Evolutionary conservation across 1,140 invertebrate species (phyloP).

Genomic region (Homalodisca vitripennis): DNA sequence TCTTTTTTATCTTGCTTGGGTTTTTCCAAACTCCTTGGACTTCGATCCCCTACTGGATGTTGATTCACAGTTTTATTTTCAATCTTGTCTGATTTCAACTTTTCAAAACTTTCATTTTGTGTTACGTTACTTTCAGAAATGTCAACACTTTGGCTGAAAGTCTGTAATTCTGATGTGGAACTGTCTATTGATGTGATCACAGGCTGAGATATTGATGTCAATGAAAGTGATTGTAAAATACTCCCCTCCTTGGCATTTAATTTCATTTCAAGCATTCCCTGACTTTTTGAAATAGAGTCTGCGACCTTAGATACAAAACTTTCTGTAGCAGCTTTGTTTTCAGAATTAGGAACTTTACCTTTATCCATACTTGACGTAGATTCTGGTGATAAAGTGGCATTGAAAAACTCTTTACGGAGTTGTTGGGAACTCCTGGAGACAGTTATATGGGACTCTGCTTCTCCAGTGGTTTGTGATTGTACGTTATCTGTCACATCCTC

Average conservation of each 20-base stretch:
- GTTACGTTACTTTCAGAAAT: background rate
- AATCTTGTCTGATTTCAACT: background rate
- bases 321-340: background rate
- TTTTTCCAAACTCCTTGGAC: background rate
- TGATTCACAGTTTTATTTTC: background rate
- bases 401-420: constrained; percentile 18
- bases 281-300: background rate
- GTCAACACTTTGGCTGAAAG: background rate
- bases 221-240: background rate
- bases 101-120: background rate
- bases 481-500: background rate
- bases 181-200: too few species aligned
- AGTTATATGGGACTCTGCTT: background rate
- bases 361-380: background rate
- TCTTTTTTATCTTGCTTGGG: background rate
- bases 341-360: background rate
- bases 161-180: background rate
- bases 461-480: background rate
- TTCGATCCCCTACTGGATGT: background rate
- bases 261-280: constrained; percentile 7
- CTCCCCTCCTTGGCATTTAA: background rate
- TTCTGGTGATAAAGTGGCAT: background rate
- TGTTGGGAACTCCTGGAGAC: constrained; percentile 5
- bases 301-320: background rate
- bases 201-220: too few species aligned